A percentile compares a stretch with the other conserved stretches of the same genome.
phyloP scores from a whole-genome alignment of 2,113 vertebrate genomes.

The Pitta sordida region DNA sequence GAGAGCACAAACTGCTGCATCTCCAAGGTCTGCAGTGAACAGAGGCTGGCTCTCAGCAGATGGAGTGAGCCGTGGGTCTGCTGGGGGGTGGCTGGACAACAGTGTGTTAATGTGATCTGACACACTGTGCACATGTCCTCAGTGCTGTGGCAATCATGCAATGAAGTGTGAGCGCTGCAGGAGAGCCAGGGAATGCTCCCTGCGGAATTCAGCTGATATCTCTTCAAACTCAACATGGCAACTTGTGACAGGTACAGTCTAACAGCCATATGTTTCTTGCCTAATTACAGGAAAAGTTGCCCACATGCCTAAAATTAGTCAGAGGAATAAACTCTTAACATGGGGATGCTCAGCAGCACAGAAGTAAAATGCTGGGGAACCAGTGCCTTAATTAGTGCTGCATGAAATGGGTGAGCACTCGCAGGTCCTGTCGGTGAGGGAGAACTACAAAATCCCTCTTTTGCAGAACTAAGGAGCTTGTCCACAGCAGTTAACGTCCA shows the following conservation, averaged over 20 bases:
- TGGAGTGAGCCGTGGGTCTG: background rate
- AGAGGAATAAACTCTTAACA: background rate
- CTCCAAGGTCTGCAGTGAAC: rapidly evolving
- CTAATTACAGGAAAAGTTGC: background rate
- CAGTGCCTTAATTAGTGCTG: background rate
- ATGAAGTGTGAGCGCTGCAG: background rate
- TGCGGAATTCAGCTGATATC: background rate
- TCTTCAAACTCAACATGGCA: background rate
- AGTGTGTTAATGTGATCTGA: background rate
- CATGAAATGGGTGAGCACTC: rapidly evolving
- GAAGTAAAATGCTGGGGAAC: background rate
- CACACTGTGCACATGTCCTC: rapidly evolving
- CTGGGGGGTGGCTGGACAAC: background rate
- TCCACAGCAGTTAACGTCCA: background rate
- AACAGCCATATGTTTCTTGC: background rate
- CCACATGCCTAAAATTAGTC: background rate
- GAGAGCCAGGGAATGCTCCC: background rate
- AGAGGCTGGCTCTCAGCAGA: background rate
- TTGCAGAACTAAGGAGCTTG: background rate
- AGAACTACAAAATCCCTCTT: background rate
- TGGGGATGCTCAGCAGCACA: background rate
- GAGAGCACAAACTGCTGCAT: rapidly evolving
- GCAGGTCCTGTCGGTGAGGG: background rate
- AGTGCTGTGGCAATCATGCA: rapidly evolving
- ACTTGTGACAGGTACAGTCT: background rate